Evolutionary conservation across 2,888 invertebrate species (phyloP).

Genomic region (Byasa hedistus): DNA sequence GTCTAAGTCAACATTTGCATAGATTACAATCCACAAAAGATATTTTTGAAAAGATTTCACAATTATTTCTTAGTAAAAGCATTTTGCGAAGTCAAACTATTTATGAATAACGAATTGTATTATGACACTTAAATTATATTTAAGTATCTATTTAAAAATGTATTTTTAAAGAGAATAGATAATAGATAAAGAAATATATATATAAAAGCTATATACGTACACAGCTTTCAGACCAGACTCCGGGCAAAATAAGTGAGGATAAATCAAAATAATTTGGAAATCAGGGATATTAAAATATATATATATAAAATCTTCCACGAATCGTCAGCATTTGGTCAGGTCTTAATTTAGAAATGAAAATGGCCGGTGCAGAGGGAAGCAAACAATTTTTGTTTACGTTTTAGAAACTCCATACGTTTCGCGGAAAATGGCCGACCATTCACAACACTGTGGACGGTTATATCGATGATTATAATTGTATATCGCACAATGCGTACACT

Average conservation of each 20-base stretch:
- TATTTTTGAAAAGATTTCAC: no score
- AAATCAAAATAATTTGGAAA: neutral
- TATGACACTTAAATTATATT: no score
- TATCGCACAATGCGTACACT: no score
- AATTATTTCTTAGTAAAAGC: no score
- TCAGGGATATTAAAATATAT: neutral
- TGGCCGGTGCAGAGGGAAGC: conserved; percentile 21
- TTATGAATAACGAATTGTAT: no score
- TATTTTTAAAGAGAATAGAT: no score
- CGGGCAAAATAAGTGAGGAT: neutral
- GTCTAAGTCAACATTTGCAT: neutral
- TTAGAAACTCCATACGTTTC: conserved; percentile 34
- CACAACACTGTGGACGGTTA: conserved; percentile 18
- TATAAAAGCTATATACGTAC: no score
- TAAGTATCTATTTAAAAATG: no score
- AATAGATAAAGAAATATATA: no score
- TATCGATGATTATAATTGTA: conserved; percentile 3
- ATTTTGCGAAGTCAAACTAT: no score
- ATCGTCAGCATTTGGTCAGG: conserved; percentile 26
- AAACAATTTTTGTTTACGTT: conserved; percentile 33
- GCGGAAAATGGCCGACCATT: conserved; percentile 26
- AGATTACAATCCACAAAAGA: no score
- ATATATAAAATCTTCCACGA: conserved; percentile 11
- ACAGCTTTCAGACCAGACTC: no score
- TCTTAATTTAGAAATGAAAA: conserved; percentile 35